These are phyloP conservation scores for Sarcophaga variegata DNA, from an alignment of 2,888 invertebrate species.

Conservation along the genomic window DNA sequence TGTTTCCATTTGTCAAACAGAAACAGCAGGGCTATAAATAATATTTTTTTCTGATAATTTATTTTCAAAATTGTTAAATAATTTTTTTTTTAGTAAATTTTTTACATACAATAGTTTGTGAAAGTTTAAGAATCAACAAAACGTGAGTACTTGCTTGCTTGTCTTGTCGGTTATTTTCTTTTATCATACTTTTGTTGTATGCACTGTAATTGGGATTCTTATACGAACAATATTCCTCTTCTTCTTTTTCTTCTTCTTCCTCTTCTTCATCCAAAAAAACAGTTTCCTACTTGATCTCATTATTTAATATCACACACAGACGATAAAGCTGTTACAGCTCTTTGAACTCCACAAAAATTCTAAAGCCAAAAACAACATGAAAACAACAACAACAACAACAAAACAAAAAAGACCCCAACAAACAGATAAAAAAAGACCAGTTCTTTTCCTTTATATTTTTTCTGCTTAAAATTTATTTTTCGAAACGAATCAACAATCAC, in stretches of 20 bases:
- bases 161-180: background rate
- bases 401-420: background rate
- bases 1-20: too few species aligned
- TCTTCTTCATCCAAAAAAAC: background rate
- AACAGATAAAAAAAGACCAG: constrained; percentile 31
- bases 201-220: background rate
- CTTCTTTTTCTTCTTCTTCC: background rate
- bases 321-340: constrained; percentile 1
- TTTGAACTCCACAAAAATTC: constrained; percentile 39
- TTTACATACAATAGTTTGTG: background rate
- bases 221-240: background rate
- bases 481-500: constrained; percentile 35
- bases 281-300: constrained; percentile 44
- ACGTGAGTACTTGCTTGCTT: too few species aligned
- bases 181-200: background rate
- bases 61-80: too few species aligned
- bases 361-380: background rate
- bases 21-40: too few species aligned
- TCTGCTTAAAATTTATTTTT: background rate
- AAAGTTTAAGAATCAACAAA: constrained; percentile 20
- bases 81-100: too few species aligned
- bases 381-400: too few species aligned
- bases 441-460: constrained; percentile 26
- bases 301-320: constrained; percentile 26
- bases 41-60: too few species aligned